Base-by-base conservation (phyloP, 2,888 invertebrate genomes). In the Ormia ochracea region DNA sequence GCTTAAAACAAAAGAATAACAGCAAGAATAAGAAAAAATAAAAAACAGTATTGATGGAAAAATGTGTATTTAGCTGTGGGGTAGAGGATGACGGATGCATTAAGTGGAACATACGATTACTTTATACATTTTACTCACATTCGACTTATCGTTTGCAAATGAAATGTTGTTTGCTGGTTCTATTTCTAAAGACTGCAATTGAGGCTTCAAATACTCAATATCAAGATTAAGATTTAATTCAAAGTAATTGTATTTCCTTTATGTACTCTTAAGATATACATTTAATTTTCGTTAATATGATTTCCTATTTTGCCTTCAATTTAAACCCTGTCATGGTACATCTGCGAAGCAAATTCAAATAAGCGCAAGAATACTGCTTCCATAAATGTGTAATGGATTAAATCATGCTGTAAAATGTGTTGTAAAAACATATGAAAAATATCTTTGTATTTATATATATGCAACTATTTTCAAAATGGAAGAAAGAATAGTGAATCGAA, bases 41-140 rank as follows among this genome's bases (percentile, higher is more conserved):
- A 28, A 56, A 56, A 43, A 33, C 36, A 59, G 50, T 63, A 10
- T 65, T 77, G 50, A 59, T 19, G 26, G n/a, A 41, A 36, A 72
- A 66, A 41, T 74, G 33, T 74, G 65, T 74, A n/a, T n/a, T n/a
- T 74, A 50, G 50, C 14, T 31, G 66, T 31, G 66, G 66, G 38
- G 58, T 33, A 21, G 31, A 23, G 41, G 0, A 58, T 41, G 65
- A 74, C 58, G 33, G 45, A 45, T 41, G 31, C 28, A 23, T 33
- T 48, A 74, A 66, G 66, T 74, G 41, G 66, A 66, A 66, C 58
- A 66, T 43, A 58, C n/a, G n/a, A n/a, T n/a, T 33, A 54, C 14
- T 28, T 52, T 58, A n/a, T 50, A 10, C 21, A 23, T 43, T 52
- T 26, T 31, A 9, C 21, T 38, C 38, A 26, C 56, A 4, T 36